A percentile compares a stretch with the other conserved stretches of the same genome.
phyloP scores from a whole-genome alignment of 2,888 invertebrate species.

The Heteropelma amictum region DNA sequence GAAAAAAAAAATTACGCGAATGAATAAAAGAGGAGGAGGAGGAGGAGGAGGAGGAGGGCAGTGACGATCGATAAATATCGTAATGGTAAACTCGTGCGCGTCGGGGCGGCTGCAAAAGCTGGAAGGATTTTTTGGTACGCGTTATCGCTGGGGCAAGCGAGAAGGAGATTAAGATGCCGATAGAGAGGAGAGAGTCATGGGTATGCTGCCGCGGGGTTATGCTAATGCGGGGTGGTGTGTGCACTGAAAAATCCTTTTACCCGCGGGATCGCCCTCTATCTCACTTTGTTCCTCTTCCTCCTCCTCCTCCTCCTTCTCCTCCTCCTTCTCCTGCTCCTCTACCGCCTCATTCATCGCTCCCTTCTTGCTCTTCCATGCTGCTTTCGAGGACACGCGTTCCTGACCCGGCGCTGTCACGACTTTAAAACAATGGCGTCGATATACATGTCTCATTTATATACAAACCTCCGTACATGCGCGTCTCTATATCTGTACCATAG shows the following conservation, averaged over 20 bases:
- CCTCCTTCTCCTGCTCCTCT: neutral
- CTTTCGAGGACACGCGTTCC: conserved; percentile 76
- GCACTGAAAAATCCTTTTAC: conserved; percentile 40
- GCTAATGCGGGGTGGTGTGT: conserved; percentile 64
- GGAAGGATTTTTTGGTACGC: conserved; percentile 48
- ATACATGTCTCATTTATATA: conserved; percentile 75
- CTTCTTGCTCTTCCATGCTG: conserved; percentile 53
- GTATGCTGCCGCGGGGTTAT: conserved; percentile 65
- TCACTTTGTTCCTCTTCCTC: conserved; percentile 11
- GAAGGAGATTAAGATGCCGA: conserved; percentile 73
- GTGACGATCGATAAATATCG: conserved; percentile 32
- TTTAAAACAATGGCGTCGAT: conserved; percentile 75
- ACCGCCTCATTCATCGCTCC: conserved; percentile 39
- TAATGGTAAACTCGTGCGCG: conserved; percentile 42
- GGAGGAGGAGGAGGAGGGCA: neutral
- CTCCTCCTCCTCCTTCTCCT: neutral
- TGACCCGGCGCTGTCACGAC: conserved; percentile 76
- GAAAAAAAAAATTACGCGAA: neutral
- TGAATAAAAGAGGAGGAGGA: too few relatives aligned
- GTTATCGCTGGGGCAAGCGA: conserved; percentile 64
- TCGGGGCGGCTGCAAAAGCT: conserved; percentile 26
- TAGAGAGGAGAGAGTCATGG: conserved; percentile 65
- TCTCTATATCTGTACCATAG: conserved; percentile 42
- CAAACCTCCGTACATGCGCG: conserved; percentile 57
- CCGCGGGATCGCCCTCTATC: conserved; percentile 28